A percentile compares a stretch with the other conserved stretches of the same genome.
These are phyloP conservation scores for Pantherophis alleghaniensis DNA, from an alignment of 2,797 vertebrate species.

Conservation along the genomic window DNA sequence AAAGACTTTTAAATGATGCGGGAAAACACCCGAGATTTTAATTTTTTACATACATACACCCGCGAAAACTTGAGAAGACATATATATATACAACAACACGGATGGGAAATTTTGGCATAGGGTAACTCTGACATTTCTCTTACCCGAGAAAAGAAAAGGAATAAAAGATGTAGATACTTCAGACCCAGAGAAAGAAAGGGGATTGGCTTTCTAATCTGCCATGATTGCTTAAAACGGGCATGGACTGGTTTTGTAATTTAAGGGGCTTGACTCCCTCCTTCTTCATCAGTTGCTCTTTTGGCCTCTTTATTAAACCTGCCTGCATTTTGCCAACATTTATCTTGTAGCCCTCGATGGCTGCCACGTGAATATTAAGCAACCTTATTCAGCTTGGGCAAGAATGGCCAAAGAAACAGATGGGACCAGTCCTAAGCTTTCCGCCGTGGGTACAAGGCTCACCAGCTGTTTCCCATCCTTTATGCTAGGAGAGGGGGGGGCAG, in stretches of 20 bases:
- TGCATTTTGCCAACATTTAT: not conserved
- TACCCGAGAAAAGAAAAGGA: not conserved
- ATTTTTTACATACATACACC: too few species aligned
- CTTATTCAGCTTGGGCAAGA: not conserved
- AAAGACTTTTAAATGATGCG: too few species aligned
- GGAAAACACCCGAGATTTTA: too few species aligned
- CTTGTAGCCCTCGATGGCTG: not conserved
- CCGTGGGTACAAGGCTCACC: not conserved
- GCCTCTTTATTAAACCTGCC: not conserved
- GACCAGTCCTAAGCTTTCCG: not conserved
- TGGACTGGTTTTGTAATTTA: not conserved
- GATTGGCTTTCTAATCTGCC: not conserved
- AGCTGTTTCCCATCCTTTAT: conserved; percentile 66
- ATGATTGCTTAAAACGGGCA: not conserved
- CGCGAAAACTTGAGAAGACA: too few species aligned
- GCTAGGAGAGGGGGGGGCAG: conserved; percentile 16
- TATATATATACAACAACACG: too few species aligned
- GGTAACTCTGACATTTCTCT: not conserved
- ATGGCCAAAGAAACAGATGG: not conserved
- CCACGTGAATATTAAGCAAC: not conserved
- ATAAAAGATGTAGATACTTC: not conserved
- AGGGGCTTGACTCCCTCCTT: not conserved
- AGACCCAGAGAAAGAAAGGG: not conserved
- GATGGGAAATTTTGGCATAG: not conserved
- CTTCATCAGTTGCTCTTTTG: not conserved